Evolutionary conservation across 2,113 vertebrate species (phyloP).

Genomic region (Emydura subglobosa): DNA sequence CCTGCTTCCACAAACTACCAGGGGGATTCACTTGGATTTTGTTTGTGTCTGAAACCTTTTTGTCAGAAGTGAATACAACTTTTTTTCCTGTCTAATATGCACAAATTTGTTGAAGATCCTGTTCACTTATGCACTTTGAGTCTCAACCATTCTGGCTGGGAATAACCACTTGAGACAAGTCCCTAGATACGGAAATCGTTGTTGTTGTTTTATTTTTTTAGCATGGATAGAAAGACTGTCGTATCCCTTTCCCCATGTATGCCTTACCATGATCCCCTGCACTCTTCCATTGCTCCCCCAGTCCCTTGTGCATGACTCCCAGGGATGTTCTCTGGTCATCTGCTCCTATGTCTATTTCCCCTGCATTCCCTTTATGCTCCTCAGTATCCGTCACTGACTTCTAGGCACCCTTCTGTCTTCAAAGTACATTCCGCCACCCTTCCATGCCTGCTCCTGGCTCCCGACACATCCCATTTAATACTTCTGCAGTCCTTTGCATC

Average conservation of each 20-base stretch:
- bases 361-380: background rate
- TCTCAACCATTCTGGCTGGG: background rate
- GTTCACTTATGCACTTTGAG: background rate
- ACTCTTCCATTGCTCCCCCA: background rate
- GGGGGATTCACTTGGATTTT: background rate
- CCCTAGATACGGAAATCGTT: background rate
- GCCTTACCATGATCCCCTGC: background rate
- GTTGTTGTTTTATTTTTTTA: background rate
- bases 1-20: background rate
- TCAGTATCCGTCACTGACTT: background rate
- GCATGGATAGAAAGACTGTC: background rate
- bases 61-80: background rate
- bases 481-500: background rate
- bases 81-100: background rate
- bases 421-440: background rate
- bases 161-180: accelerated
- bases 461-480: background rate
- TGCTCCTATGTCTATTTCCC: background rate
- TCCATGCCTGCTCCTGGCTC: background rate
- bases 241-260: background rate
- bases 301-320: background rate
- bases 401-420: background rate
- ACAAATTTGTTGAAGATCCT: background rate
- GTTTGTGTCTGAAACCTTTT: background rate
- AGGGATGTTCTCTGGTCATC: background rate